Conservation (phyloP, 1,140 invertebrate species). For the Planococcus citri region DNA sequence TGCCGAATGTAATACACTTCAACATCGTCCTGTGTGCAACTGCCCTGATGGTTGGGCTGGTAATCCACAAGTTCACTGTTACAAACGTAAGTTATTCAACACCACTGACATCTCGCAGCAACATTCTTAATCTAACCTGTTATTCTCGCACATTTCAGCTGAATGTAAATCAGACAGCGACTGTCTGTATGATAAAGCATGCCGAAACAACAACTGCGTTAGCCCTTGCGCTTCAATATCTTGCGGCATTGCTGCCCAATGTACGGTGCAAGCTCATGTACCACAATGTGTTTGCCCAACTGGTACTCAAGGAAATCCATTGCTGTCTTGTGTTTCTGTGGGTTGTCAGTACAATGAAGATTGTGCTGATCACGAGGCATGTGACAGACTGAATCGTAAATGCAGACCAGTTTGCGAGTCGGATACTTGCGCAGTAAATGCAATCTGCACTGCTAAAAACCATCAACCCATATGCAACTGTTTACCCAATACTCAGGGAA, state of each 20-base stretch:
- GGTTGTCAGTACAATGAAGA: slow-evolving; percentile 81
- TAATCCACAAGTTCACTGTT: slow-evolving; percentile 71
- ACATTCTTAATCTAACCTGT: neutral
- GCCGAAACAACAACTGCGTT: slow-evolving; percentile 61
- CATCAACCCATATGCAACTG: slow-evolving; percentile 71
- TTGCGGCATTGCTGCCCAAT: slow-evolving; percentile 69
- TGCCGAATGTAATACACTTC: slow-evolving; percentile 57
- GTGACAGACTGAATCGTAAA: slow-evolving; percentile 67
- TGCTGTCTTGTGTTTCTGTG: slow-evolving; percentile 63
- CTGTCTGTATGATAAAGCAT: slow-evolving; percentile 75
- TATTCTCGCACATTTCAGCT: slow-evolving; percentile 40
- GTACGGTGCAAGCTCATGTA: slow-evolving; percentile 55
- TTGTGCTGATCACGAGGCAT: slow-evolving; percentile 71
- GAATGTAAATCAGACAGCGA: slow-evolving; percentile 68
- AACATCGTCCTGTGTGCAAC: slow-evolving; percentile 62
- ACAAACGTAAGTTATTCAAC: slow-evolving; percentile 55
- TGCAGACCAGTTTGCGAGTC: slow-evolving; percentile 70
- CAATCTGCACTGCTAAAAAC: slow-evolving; percentile 53
- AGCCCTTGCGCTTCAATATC: slow-evolving; percentile 55
- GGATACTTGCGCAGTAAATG: slow-evolving; percentile 58
- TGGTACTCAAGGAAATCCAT: slow-evolving; percentile 71
- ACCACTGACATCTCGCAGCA: neutral
- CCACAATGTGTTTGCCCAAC: slow-evolving; percentile 68
- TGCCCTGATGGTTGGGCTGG: slow-evolving; percentile 74
- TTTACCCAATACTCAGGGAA: slow-evolving; percentile 55